Evolutionary conservation across 1,140 invertebrate genomes (phyloP).

Genomic region (Paralvinella palmiformis): DNA sequence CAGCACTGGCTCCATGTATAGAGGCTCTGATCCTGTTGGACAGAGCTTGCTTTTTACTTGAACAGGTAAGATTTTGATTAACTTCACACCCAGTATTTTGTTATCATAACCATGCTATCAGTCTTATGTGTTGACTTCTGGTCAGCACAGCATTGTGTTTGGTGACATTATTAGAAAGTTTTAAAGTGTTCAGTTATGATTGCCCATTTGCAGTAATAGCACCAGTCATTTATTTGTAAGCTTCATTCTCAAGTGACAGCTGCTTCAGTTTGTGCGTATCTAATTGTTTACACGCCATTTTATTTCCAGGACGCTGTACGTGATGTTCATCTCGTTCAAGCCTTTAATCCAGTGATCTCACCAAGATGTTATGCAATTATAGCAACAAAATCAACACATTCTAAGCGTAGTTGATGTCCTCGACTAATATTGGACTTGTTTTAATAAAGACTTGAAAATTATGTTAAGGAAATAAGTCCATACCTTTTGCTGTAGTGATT

Average conservation of each 20-base stretch:
- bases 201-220: neutral
- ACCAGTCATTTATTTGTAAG: slow-evolving; percentile 12
- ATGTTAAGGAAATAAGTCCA: too few relatives aligned
- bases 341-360: slow-evolving; percentile 40
- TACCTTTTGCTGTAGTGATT: too few relatives aligned
- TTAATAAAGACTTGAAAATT: too few relatives aligned
- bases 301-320: slow-evolving; percentile 13
- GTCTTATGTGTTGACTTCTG: neutral
- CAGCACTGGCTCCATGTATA: slow-evolving; percentile 34
- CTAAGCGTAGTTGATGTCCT: too few relatives aligned
- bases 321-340: slow-evolving; percentile 26
- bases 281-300: neutral
- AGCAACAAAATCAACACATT: slow-evolving; percentile 29
- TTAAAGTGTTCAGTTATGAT: neutral
- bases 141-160: neutral
- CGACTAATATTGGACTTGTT: too few relatives aligned
- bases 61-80: slow-evolving; percentile 31
- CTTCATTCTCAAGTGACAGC: slow-evolving; percentile 1
- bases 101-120: neutral
- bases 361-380: slow-evolving; percentile 40
- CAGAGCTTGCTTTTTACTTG: slow-evolving; percentile 30
- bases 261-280: neutral
- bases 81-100: neutral
- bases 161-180: neutral
- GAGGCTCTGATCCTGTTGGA: slow-evolving; percentile 37